Conservation (phyloP, 2,888 invertebrate genomes). For the Lasius platythorax region DNA sequence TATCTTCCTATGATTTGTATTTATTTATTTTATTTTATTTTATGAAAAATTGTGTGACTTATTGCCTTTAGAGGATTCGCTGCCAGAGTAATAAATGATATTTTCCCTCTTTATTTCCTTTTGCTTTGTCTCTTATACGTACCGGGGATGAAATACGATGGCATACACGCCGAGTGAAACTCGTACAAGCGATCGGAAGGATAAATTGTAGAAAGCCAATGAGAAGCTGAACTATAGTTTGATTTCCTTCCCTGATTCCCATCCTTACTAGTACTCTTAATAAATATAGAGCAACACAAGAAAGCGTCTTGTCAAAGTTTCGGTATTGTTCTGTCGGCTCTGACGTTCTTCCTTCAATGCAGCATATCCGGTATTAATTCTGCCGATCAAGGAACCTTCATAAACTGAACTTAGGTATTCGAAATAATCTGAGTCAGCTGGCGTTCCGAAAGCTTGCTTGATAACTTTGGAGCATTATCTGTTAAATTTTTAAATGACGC, state of each 20-base stretch:
- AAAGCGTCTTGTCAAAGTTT: conserved; percentile 63
- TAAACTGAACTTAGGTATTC: conserved; percentile 18
- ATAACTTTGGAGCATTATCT: background rate
- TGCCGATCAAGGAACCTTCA: background rate
- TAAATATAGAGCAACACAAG: conserved; percentile 42
- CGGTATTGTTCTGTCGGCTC: conserved; percentile 64
- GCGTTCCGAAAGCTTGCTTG: background rate
- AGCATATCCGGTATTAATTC: background rate
- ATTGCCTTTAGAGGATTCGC: background rate
- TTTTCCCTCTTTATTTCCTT: conserved; percentile 25
- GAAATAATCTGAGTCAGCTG: conserved; percentile 4
- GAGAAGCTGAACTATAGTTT: conserved; percentile 39
- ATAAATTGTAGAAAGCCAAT: conserved; percentile 64
- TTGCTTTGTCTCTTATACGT: conserved; percentile 23
- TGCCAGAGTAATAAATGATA: conserved; percentile 7
- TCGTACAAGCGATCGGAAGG: conserved; percentile 50
- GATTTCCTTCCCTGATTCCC: background rate
- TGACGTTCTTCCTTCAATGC: conserved; percentile 22
- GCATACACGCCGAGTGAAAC: conserved; percentile 48
- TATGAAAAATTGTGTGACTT: background rate
- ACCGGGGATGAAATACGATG: conserved; percentile 60
- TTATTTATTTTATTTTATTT: background rate
- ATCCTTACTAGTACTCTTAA: conserved; percentile 4
- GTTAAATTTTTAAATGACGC: background rate
- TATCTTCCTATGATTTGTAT: background rate